Evolutionary conservation across 1,140 invertebrate genomes (phyloP).

Genomic region (Drosophila teissieri): DNA sequence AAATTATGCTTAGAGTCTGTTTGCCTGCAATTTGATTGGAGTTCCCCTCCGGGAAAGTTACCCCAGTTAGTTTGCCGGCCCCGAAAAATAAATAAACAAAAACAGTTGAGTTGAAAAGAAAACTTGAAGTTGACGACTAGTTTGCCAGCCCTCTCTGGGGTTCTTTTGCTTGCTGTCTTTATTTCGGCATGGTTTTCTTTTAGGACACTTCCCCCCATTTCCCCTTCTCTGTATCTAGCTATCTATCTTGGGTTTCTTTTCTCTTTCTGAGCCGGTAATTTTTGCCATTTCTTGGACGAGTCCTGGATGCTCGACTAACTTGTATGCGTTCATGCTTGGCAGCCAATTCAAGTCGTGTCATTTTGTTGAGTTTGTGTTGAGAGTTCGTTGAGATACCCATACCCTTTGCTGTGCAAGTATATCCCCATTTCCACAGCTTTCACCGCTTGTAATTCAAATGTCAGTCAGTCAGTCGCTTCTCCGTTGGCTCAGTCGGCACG

Average conservation of each 20-base stretch:
- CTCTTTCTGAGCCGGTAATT: constrained; percentile 47
- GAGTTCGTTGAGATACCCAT: constrained; percentile 62
- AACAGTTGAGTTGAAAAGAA: constrained; percentile 34
- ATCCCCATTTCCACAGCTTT: constrained; percentile 5
- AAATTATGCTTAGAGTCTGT: constrained; percentile 64
- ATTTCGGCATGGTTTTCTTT: constrained; percentile 28
- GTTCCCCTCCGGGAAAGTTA: constrained; percentile 21
- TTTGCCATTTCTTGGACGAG: constrained; percentile 59
- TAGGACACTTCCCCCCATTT: background rate
- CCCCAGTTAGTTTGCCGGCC: constrained; percentile 49
- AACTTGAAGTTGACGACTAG: constrained; percentile 50
- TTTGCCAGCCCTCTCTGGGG: constrained; percentile 6
- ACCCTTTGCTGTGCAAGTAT: background rate
- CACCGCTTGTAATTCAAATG: constrained; percentile 74
- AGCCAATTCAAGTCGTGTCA: constrained; percentile 81
- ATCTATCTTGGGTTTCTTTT: background rate
- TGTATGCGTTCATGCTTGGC: constrained; percentile 81
- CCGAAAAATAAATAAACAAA: constrained; percentile 62
- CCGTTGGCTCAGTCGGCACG: constrained; percentile 52
- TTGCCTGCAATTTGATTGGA: constrained; percentile 67
- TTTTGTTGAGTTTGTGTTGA: constrained; percentile 81
- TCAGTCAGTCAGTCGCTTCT: constrained; percentile 42
- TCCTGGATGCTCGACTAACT: constrained; percentile 58
- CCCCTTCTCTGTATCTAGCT: too few species aligned
- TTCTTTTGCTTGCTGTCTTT: constrained; percentile 7